phyloP scores from a whole-genome alignment of 2,113 vertebrate species.

The Globicephala melas region DNA sequence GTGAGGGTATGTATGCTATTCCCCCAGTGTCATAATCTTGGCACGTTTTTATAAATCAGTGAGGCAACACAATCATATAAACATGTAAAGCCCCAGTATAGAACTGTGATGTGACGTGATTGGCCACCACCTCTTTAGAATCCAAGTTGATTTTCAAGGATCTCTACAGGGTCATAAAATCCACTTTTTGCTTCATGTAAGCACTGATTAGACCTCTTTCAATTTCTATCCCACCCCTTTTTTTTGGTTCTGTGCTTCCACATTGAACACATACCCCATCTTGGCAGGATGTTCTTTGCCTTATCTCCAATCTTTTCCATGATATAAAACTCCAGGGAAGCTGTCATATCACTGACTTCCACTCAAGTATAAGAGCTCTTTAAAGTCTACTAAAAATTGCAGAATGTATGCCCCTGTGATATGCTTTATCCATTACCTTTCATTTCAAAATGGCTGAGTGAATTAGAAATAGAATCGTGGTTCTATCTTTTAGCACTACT shows the following conservation, averaged over 20 bases:
- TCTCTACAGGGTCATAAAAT: background rate
- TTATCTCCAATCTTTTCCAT: background rate
- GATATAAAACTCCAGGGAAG: background rate
- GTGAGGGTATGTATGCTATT: background rate
- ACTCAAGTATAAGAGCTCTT: background rate
- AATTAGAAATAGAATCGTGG: background rate
- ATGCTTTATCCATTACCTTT: background rate
- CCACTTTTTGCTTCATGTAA: background rate
- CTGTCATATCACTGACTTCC: background rate
- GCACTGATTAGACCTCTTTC: background rate
- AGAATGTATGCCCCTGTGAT: background rate
- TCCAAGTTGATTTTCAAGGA: constrained; percentile 13
- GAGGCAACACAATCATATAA: background rate
- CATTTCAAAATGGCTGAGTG: background rate
- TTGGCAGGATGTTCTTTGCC: background rate
- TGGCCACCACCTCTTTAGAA: background rate
- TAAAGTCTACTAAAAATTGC: background rate
- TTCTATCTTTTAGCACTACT: background rate
- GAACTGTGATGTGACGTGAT: background rate
- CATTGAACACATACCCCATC: background rate
- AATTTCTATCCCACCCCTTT: background rate
- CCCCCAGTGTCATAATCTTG: background rate
- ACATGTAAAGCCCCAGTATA: background rate
- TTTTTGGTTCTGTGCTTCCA: background rate
- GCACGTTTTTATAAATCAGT: background rate